Evolutionary conservation across 35 echinoderm and acorn worm species (phyloP), one percentile per base, ranked within the genome.

Genomic region (Heliocidaris erythrogramma): DNA sequence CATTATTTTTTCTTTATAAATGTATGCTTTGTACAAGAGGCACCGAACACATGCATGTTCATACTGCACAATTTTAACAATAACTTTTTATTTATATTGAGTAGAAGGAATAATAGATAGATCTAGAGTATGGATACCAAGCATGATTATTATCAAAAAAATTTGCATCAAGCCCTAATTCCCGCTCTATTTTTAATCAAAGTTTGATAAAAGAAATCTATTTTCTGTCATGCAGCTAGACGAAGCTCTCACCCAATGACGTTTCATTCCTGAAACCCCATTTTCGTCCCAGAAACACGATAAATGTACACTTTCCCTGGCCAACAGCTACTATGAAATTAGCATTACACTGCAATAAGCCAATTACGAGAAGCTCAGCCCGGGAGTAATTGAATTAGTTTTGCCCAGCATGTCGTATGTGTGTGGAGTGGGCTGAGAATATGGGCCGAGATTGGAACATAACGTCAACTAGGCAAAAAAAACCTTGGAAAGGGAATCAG

Each of bases 301-400:
- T 78, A 78, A 78, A 27, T 78, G 7, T 78, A n/a, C 5, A 69
- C 65, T 78, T 78, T 78, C 65, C 52, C 65, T 24, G 8, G 65
- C 65, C 65, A 78, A 78, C n/a, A 78, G 65, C 65, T 78, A 78
- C 65, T 21, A 78, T 78, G 65, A 78, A 78, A 78, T 78, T 78
- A 78, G 65, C 65, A 78, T 78, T 78, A 78, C 21, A 78, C 65
- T 78, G 65, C 65, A n/a, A 78, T 78, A 78, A 78, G 65, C 27
- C 21, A 78, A 78, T 78, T 78, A 78, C 65, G 17, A 7, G 2
- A 7, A 24, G 65, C 65, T 78, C 21, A n/a, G 27, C 18, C 21
- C 7, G 18, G 27, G 65, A 27, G 65, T 78, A 78, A 78, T 78
- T 78, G 65, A 78, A 78, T 78, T 78, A 78, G 65, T 78, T 78